Evolutionary conservation across 1,140 invertebrate species (phyloP).

Genomic region (Euschistus heros): DNA sequence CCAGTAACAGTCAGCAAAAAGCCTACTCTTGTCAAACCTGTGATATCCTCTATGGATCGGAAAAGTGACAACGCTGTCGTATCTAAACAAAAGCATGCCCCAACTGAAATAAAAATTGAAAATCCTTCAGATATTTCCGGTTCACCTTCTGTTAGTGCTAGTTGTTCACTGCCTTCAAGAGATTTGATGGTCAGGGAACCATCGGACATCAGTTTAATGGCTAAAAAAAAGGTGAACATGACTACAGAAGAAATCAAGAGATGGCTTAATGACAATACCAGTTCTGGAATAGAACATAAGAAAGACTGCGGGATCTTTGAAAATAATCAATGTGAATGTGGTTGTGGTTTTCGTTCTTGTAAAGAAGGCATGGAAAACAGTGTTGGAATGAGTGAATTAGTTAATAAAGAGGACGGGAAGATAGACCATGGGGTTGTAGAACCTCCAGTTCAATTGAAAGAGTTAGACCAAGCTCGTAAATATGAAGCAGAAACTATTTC

Average conservation of each 20-base stretch:
- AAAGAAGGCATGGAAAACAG: constrained; percentile 14
- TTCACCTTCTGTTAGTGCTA: not conserved
- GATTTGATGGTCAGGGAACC: constrained; percentile 4
- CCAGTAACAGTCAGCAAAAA: constrained; percentile 24
- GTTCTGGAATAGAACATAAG: constrained; percentile 26
- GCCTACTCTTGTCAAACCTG: not conserved
- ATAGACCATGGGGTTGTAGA: constrained; percentile 22
- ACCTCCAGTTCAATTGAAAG: constrained; percentile 27
- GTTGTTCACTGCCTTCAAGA: not conserved
- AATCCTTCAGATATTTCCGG: not conserved
- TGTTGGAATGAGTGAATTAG: constrained; percentile 8
- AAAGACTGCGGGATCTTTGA: constrained; percentile 29
- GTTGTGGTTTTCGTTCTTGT: constrained; percentile 16
- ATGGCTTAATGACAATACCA: constrained; percentile 50
- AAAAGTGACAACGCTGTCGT: not conserved
- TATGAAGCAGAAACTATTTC: constrained; percentile 26
- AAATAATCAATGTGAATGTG: constrained; percentile 28
- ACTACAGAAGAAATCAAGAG: constrained; percentile 60
- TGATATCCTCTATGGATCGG: not conserved
- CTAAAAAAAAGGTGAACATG: constrained; percentile 56
- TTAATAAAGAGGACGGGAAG: constrained; percentile 16
- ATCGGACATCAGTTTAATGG: constrained; percentile 20
- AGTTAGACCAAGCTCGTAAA: constrained; percentile 23
- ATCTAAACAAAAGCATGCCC: not conserved
- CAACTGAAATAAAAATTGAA: not conserved